Evolutionary conservation across 1,140 invertebrate genomes (phyloP), one percentile per base, ranked within the genome.

Genomic region (Probaryconus sp.): DNA sequence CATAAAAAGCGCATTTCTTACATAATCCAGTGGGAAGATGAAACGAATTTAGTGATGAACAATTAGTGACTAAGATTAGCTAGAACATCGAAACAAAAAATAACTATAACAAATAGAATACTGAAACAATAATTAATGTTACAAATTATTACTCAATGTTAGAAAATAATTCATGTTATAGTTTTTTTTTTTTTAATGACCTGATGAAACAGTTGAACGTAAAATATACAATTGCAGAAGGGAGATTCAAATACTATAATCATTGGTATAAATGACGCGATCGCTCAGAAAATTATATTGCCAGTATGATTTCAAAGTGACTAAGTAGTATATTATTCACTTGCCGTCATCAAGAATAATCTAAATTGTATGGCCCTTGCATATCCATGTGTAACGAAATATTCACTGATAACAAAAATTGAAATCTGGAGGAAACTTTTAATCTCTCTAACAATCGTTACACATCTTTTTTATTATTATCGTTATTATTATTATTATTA

Each of bases 261-360:
- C 51, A 53, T 71, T 45, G 73, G 64, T 76, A 50, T 73, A 67
- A 79, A 63, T 68, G 68, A 76, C 63, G 71, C 58, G 76, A 71
- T 72, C 56, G 47, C 35, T 72, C 11, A 40, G 37, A 17, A 67
- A 77, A 77, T 69, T 71, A 48, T 73, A 48, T 42, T 67, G 38
- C 63, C 33, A 56, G 64, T 74, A 37, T 53, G 48, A 63, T 37
- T 37, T 48, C 69, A 74, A 78, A 64, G 58, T 67, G 58, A 43
- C 37, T 47, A 64, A 68, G 58, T 75, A 76, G 48, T 30, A 48
- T 47, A 84, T 85, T 84, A 84, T 85, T 85, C 83, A 85, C 78
- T 86, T 85, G 73, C 64, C 74, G 13, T 10, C 76, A 69, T 79
- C 73, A 79, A 75, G 73, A 67, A 74, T 72, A 75, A 79, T 81